Evolutionary conservation across 1,140 invertebrate species (phyloP), one percentile per base, ranked within the genome.

Genomic region (Drepana arcuata): DNA sequence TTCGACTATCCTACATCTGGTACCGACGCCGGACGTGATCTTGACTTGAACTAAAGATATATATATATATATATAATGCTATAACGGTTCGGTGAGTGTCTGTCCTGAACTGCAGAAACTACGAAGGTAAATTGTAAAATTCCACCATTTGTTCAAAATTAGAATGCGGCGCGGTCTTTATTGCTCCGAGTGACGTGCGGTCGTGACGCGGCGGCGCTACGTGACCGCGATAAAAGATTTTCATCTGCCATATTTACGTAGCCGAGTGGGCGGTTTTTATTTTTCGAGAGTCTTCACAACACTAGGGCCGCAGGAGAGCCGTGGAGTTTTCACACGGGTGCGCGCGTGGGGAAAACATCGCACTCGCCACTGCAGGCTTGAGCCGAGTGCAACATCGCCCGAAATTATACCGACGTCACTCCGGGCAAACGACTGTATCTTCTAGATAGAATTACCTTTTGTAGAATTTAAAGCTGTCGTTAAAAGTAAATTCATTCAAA

Each of bases 151-250:
- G 68, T 78, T 65, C 61, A 60, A 78, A 81, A 75, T 81, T 81
- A 81, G 72, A 78, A 79, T 79, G 77, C 72, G 61, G 72, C 64
- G 38, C 57, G 65, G 56, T 70, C 67, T 79, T 79, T 81, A 81
- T 77, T 66, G 66, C 61, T 58, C 53, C 55, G 64, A 78, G 74
- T 79, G 77, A 77, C 69, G 70, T 48, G 64, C 70, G 72, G 52
- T 79, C 78, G 78, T 82, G 78, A 79, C 69, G 71, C 71, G 60
- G 69, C 65, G 44, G 49, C 51, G 61, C 66, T 79, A 81, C 77
- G 77, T 81, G 77, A 81, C 77, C 71, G 67, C 65, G 77, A 81
- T 81, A 81, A 81, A 77, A 81, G 77, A 81, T 81, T 75, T 77
- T 71, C 74, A 81, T 81, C 77, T 79, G 74, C 73, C 72, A 77